Base-by-base conservation (phyloP, 1,140 invertebrate genomes). In the Pararge aegeria region DNA sequence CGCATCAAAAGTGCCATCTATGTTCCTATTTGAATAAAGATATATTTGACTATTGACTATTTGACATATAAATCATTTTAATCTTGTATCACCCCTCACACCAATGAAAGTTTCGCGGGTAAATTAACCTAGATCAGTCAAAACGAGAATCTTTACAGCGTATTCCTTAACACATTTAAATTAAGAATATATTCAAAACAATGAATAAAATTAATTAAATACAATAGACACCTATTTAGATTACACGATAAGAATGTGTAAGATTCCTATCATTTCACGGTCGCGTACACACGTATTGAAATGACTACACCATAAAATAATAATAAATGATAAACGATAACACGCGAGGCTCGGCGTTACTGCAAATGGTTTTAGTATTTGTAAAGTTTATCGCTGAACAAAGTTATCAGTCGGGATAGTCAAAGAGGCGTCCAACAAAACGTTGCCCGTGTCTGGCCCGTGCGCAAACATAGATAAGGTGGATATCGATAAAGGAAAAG, bases 341-440 rank as follows among this genome's bases (percentile, higher is more conserved):
- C 19, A 57, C 19, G 27, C 30, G 34, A 27, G 18, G 24, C 59
- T 52, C 42, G 38, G 42, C 29, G 52, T 63, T 48, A 51, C 56
- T 55, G 64, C 61, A 55, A 52, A 56, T 63, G 55, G 51, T 59
- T 66, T 62, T 64, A 61, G 55, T 66, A 59, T 66, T 52, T 46
- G 53, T 49, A 52, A 70, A 63, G 20, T 57, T 65, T 70, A 67
- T 73, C 70, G 50, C 30, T 38, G 34, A 66, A 75, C 64, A 78
- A 78, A 74, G 63, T 67, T 78, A 78, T 78, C 70, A 51, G 66
- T 65, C 66, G 74, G 72, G 20, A 62, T 56, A 50, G 55, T 68
- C 66, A 76, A 80, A 78, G 73, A 54, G 56, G 52, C 50, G 64
- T 13, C 24, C 48, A 20, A 66, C 66, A 68, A 73, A 63, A 52